Base-by-base conservation (phyloP, 2,888 invertebrate species). In the Ochropleura leucogaster region DNA sequence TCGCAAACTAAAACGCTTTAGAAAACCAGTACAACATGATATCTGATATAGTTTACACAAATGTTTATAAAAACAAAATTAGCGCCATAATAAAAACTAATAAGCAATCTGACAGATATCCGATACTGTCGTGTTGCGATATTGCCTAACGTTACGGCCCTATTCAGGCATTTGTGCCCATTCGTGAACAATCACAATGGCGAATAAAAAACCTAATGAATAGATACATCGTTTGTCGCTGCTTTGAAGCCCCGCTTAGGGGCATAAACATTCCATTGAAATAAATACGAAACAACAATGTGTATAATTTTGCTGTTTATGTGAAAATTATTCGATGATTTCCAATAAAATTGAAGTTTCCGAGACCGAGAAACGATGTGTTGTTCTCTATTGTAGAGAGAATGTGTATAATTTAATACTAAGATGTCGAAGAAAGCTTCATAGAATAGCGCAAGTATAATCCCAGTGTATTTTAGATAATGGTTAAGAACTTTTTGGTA, bases 151-250 rank as follows among this genome's bases (percentile, higher is more conserved):
- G n/a, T 44, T 78, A 85, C 63, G n/a, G 44, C 46, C 82, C 65
- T 68, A 78, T 79, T 75, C 74, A 81, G 72, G 62, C 59, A 62
- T 75, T 87, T 68, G 76, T 86, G 69, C 77, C 68, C 78, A 87
- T 85, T 83, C 77, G 80, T 70, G 71, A 83, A 74, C 77, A 70
- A 80, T 82, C 69, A 91, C 88, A 88, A 90, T 87, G 79, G 84
- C 73, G 77, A 79, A 88, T 88, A 91, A 92, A 92, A 87, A 91
- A 84, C 71, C 68, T 90, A 92, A 93, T 92, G 90, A 92, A 92
- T 92, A 90, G 91, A 89, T 90, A 87, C 88, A 89, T 88, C 87
- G 88, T 85, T 90, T 89, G 83, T 83, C 75, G 64, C 68, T 74
- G 85, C 83, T 85, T 77, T 77, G 70, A 82, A 70, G 72, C 87